A percentile compares a stretch with the other conserved stretches of the same genome.
Evolutionary conservation across 2,888 invertebrate genomes (phyloP).

Genomic region (Acrobasis repandana): DNA sequence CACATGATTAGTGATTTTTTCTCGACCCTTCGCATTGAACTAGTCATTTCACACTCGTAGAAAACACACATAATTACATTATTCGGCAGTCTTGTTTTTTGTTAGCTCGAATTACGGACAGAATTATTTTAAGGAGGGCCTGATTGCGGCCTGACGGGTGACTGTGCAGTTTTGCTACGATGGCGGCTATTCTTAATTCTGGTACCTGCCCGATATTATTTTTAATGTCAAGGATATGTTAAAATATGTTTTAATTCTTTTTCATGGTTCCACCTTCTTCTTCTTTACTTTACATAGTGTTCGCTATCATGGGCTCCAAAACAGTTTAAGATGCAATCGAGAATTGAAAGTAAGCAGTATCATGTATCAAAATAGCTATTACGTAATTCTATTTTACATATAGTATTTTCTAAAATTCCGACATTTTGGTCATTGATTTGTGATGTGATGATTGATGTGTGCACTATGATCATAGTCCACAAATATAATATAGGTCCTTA

Average conservation of each 20-base stretch:
- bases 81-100: conserved; percentile 71
- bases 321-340: no score
- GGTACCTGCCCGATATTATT: not conserved
- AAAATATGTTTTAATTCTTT: not conserved
- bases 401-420: no score
- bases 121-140: conserved; percentile 74
- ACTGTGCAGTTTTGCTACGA: conserved; percentile 54
- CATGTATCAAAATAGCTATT: no score
- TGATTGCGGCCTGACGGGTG: conserved; percentile 70
- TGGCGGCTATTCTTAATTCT: conserved; percentile 38
- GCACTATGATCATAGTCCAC: no score
- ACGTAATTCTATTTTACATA: no score
- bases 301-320: no score
- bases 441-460: no score
- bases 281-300: no score
- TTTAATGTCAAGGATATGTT: not conserved
- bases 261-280: no score
- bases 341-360: no score
- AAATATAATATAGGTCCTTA: no score
- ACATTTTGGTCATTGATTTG: no score
- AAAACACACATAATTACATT: conserved; percentile 79
- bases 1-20: conserved; percentile 49
- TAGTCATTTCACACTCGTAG: conserved; percentile 74
- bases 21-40: conserved; percentile 58
- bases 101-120: conserved; percentile 72